Evolutionary conservation across 2,797 vertebrate genomes (phyloP), one percentile per base, ranked within the genome.

Genomic region (Pterois miles): DNA sequence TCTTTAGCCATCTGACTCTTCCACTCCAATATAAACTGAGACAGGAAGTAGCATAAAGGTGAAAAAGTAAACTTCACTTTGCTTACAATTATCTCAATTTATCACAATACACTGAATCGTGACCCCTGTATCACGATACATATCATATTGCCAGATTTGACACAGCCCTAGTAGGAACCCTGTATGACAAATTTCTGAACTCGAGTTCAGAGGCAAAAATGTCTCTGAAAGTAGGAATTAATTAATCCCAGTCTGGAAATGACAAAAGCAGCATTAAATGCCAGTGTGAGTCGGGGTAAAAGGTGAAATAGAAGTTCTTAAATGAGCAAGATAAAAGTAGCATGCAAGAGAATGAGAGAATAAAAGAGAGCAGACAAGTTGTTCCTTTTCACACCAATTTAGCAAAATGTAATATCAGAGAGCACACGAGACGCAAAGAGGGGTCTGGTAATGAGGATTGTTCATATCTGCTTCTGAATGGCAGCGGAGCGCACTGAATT

Each of bases 311-410:
- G 74, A 31, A 22, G 60, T 75, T 81, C 29, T 34, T 70, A 65
- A 77, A 84, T 60, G 64, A 81, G 46, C 34, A 1, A 76, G 62
- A 82, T 63, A 58, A 66, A 58, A 70, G 31, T 14, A 25, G n/a
- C 23, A 31, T 70, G 36, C 12, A 67, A 77, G 66, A 66, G 50
- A 84, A 64, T 64, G 20, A 76, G 27, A 74, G 67, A 57, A 67
- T 73, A 67, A 76, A 86, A 74, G 27, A 29, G 46, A 75, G 36
- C 23, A 71, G 67, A 72, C 10, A 68, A 33, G 36, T 57, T 48
- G 74, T 75, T 77, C 40, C 43, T 74, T 86, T 78, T 76, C 56
- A 76, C 56, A 82, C 50, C 67, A 80, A 22, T 83, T 72, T 78
- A 50, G 71, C 33, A 33, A 65, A 79, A 84, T 72, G 53, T 76